phyloP scores from a whole-genome alignment of 2,113 vertebrate genomes.

The Malurus melanocephalus region DNA sequence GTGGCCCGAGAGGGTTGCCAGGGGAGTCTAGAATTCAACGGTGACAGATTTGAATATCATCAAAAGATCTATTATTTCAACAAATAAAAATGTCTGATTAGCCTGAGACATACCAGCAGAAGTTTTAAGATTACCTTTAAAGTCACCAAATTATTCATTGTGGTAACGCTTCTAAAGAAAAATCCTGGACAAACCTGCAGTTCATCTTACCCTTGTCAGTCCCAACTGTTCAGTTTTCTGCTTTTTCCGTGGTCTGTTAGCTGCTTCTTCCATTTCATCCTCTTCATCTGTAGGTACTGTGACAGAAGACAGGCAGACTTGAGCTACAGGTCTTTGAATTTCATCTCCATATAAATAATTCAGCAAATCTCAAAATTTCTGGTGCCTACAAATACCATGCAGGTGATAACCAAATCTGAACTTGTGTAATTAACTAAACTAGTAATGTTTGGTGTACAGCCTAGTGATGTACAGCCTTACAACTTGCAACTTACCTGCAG shows the following conservation, averaged over 20 bases:
- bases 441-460: neutral
- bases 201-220: constrained; percentile 83
- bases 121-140: neutral
- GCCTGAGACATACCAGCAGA: neutral
- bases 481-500: constrained; percentile 80
- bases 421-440: neutral
- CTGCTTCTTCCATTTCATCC: constrained; percentile 84
- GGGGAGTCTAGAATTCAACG: constrained; percentile 80
- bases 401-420: neutral
- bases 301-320: neutral
- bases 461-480: neutral
- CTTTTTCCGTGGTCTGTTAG: constrained; percentile 90
- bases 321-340: neutral
- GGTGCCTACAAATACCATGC: neutral
- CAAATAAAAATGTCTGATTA: neutral
- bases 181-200: neutral
- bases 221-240: constrained; percentile 94
- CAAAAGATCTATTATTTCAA: neutral
- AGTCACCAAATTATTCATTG: neutral
- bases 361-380: neutral
- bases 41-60: neutral
- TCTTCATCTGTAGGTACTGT: constrained; percentile 91
- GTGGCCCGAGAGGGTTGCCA: constrained; percentile 93
- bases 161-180: neutral
- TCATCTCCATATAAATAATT: neutral